Conservation (phyloP, 2,797 vertebrate genomes). For the Diplodus sargus region DNA sequence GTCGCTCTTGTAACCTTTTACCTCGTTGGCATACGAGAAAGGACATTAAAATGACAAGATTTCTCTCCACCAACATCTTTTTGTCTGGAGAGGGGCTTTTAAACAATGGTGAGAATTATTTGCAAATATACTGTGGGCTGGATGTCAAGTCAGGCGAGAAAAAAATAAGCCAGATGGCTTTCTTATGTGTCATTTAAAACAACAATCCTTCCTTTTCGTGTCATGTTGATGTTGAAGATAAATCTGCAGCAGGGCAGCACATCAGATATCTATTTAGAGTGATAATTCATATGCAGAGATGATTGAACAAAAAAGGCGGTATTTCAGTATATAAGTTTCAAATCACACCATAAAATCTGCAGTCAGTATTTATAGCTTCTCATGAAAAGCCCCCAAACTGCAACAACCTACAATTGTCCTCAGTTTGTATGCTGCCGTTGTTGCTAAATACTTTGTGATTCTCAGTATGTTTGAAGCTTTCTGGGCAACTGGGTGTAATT, state of each 20-base stretch:
- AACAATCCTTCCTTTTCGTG: neutral
- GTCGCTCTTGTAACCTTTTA: neutral
- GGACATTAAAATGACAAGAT: neutral
- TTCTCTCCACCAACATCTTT: neutral
- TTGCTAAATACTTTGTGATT: neutral
- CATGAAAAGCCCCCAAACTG: neutral
- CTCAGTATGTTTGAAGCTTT: neutral
- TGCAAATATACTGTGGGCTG: neutral
- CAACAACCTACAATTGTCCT: neutral
- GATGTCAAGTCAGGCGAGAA: neutral
- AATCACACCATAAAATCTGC: neutral
- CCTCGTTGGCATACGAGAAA: neutral
- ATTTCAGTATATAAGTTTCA: neutral
- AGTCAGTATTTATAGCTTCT: no score
- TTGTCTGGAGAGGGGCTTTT: neutral
- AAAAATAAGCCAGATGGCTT: neutral
- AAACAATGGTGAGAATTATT: constrained; percentile 4
- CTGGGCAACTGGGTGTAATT: neutral
- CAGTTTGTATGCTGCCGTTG: neutral
- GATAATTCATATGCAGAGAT: neutral
- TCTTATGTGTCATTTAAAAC: neutral
- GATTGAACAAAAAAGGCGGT: neutral
- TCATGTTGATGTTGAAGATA: no score
- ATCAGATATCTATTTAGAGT: neutral
- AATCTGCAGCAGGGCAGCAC: neutral